Percentiles rank a stretch among this genome's conserved stretches.
phyloP scores from a whole-genome alignment of 2,113 vertebrate genomes.

The Macrotus californicus region DNA sequence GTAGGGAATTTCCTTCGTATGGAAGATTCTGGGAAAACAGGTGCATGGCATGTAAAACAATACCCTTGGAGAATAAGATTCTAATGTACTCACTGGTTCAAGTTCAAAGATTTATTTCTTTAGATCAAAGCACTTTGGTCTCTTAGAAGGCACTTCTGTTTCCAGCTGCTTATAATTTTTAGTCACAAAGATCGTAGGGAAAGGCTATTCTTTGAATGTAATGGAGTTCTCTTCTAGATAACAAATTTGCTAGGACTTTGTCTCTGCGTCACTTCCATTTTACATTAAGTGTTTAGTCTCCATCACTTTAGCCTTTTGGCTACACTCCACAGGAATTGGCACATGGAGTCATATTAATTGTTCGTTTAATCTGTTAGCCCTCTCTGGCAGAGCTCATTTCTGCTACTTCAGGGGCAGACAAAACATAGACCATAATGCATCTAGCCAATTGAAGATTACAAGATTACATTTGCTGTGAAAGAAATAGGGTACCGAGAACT shows the following conservation, averaged over 20 bases:
- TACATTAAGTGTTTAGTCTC: slow-evolving; percentile 50
- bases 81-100: slow-evolving; percentile 13
- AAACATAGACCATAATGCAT: slow-evolving; percentile 31
- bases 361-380: slow-evolving; percentile 38
- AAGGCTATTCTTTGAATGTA: slow-evolving; percentile 31
- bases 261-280: slow-evolving; percentile 12
- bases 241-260: slow-evolving; percentile 10
- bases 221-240: not conserved
- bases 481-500: slow-evolving; percentile 7
- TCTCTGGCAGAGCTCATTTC: slow-evolving; percentile 20
- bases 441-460: slow-evolving; percentile 22
- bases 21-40: slow-evolving; percentile 48
- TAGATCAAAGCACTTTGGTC: slow-evolving; percentile 33
- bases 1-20: not conserved
- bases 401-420: slow-evolving; percentile 40
- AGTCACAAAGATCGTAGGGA: not conserved
- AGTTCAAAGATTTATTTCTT: slow-evolving; percentile 46
- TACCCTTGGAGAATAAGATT: slow-evolving; percentile 17
- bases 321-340: slow-evolving; percentile 47
- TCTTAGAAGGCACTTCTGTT: not conserved
- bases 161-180: slow-evolving; percentile 46
- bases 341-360: slow-evolving; percentile 22
- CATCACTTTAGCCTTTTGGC: slow-evolving; percentile 42
- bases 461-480: slow-evolving; percentile 53
- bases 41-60: not conserved